phyloP scores from a whole-genome alignment of 2,113 vertebrate genomes.

The Grus americana region DNA sequence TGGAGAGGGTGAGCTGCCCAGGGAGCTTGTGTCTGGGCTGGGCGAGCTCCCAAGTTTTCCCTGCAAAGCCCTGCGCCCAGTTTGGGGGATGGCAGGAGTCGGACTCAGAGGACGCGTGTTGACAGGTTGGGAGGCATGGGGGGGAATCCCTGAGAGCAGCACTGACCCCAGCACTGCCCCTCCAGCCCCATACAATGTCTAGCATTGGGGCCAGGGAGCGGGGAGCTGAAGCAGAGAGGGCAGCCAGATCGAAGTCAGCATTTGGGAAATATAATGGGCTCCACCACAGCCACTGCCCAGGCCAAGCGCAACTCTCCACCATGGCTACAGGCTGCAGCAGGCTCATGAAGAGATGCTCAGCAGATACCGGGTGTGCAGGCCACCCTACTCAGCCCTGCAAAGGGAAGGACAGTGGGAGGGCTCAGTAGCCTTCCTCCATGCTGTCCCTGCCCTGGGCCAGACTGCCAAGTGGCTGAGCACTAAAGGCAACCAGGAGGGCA shows the following conservation, averaged over 20 bases:
- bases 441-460: not conserved
- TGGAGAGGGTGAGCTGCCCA: not conserved
- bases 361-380: not conserved
- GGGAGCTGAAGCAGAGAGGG: not conserved
- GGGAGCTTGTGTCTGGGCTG: not conserved
- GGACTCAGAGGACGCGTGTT: not conserved
- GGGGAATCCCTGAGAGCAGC: conserved; percentile 40
- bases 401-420: not conserved
- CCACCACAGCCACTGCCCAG: not conserved
- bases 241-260: not conserved
- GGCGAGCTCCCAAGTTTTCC: not conserved
- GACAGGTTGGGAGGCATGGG: not conserved
- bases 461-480: not conserved
- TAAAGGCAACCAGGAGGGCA: not conserved
- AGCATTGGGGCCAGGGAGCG: not conserved
- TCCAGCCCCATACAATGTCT: not conserved
- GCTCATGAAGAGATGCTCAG: not conserved
- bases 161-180: not conserved
- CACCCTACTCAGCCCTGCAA: not conserved
- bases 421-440: not conserved
- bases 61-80: not conserved
- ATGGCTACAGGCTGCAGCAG: rapidly evolving
- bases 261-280: not conserved
- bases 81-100: not conserved
- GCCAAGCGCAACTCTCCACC: not conserved